Conservation (phyloP, 2,888 invertebrate genomes). For the Venusia cambrica region DNA sequence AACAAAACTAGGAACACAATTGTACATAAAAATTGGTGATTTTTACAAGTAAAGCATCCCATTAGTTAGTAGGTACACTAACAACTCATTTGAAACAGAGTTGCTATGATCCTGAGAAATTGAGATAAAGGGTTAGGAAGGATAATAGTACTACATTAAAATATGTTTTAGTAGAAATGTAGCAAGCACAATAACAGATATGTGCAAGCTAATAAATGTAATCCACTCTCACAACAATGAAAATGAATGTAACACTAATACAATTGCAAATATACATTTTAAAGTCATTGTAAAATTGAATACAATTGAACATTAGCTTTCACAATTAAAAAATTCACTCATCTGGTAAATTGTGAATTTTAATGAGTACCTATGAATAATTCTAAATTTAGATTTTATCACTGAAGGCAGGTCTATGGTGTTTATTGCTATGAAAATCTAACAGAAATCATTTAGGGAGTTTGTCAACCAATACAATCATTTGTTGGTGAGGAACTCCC, state of each 20-base stretch:
- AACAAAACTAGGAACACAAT: no score
- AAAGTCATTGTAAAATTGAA: conserved; percentile 8
- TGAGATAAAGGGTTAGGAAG: no score
- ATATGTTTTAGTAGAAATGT: conserved; percentile 2
- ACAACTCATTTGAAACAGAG: no score
- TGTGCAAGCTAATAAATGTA: conserved; percentile 13
- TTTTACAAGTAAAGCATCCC: no score
- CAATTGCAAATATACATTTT: conserved; percentile 10
- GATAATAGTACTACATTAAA: no score
- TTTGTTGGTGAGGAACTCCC: conserved; percentile 18
- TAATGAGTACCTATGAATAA: conserved; percentile 2
- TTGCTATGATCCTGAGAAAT: no score
- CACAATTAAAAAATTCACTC: conserved; percentile 6
- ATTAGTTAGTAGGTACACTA: no score
- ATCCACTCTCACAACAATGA: conserved; percentile 17
- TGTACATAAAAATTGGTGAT: no score
- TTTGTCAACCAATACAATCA: no score
- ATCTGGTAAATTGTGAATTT: conserved; percentile 7
- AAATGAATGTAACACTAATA: conserved; percentile 15
- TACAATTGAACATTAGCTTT: conserved; percentile 11
- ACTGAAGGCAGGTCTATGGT: conserved; percentile 21
- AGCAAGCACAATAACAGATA: conserved; percentile 13
- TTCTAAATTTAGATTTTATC: conserved; percentile 8
- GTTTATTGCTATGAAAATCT: conserved; percentile 29
- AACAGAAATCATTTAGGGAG: no score